These are phyloP conservation scores for Sarcophaga rosellei DNA, from an alignment of 2,888 invertebrate genomes.

Conservation along the genomic window DNA sequence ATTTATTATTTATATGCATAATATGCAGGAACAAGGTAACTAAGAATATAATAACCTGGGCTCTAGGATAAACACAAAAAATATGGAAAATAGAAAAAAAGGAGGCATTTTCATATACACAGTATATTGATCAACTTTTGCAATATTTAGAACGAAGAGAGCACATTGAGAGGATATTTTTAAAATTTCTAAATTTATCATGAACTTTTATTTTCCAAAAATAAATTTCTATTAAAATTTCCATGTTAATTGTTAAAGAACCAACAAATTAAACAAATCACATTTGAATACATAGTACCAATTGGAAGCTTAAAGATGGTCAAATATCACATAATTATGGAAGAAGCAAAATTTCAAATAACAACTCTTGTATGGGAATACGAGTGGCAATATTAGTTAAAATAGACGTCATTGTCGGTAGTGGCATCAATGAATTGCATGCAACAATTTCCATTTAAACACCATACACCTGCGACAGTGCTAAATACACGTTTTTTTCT, in stretches of 20 bases:
- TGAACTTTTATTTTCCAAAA: too few relatives aligned
- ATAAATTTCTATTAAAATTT: neutral
- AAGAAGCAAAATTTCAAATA: neutral
- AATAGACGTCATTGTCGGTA: too few relatives aligned
- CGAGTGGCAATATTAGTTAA: neutral
- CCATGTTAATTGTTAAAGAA: neutral
- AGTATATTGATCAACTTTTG: conserved; percentile 33
- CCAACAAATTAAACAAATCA: neutral
- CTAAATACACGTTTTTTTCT: neutral
- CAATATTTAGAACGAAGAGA: neutral
- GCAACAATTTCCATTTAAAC: conserved; percentile 45
- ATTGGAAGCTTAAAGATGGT: conserved; percentile 19
- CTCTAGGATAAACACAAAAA: too few relatives aligned
- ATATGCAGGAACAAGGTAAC: conserved; percentile 37
- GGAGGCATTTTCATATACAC: neutral
- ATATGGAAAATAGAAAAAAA: neutral
- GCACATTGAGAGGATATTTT: neutral
- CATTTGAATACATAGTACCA: conserved; percentile 33
- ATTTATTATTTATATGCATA: conserved; percentile 51
- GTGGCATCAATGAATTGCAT: neutral
- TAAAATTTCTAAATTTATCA: neutral
- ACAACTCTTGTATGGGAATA: conserved; percentile 1
- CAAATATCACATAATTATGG: conserved; percentile 12
- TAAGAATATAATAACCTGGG: conserved; percentile 31
- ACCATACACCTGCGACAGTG: conserved; percentile 46